phyloP scores from a whole-genome alignment of 2,888 invertebrate species.

The Caenorhabditis imperialis region DNA sequence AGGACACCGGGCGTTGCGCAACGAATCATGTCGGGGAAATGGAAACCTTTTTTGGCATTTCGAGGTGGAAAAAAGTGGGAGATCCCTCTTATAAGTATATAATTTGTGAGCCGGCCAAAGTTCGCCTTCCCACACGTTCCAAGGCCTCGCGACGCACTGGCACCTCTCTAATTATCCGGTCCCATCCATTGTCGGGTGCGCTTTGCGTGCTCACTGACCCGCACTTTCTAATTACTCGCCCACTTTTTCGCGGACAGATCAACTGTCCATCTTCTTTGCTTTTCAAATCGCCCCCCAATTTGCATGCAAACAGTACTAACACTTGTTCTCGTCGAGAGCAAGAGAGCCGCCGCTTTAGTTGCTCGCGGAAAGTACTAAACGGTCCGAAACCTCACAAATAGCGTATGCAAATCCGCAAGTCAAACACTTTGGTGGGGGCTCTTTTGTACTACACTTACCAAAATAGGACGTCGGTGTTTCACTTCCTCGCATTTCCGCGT shows the following conservation, averaged over 20 bases:
- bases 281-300: too few species aligned
- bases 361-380: constrained; percentile 28
- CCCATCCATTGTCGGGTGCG: constrained; percentile 4
- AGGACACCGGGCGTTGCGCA: too few species aligned
- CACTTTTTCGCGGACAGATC: too few species aligned
- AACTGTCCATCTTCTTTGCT: too few species aligned
- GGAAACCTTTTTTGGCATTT: too few species aligned
- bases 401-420: constrained; percentile 29
- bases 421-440: constrained; percentile 13
- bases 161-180: constrained; percentile 16
- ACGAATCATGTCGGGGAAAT: too few species aligned
- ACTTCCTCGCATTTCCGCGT: too few species aligned
- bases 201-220: constrained; percentile 33
- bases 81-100: too few species aligned
- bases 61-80: too few species aligned
- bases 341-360: constrained; percentile 1
- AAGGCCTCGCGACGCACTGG: not conserved
- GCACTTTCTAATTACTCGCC: constrained; percentile 26
- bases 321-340: constrained; percentile 38
- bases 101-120: too few species aligned
- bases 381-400: constrained; percentile 39
- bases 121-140: too few species aligned
- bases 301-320: constrained; percentile 37
- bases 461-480: too few species aligned
- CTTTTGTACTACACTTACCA: constrained; percentile 34